phyloP scores from a whole-genome alignment of 1,140 invertebrate genomes.

The Ctenoplectra terminalis region DNA sequence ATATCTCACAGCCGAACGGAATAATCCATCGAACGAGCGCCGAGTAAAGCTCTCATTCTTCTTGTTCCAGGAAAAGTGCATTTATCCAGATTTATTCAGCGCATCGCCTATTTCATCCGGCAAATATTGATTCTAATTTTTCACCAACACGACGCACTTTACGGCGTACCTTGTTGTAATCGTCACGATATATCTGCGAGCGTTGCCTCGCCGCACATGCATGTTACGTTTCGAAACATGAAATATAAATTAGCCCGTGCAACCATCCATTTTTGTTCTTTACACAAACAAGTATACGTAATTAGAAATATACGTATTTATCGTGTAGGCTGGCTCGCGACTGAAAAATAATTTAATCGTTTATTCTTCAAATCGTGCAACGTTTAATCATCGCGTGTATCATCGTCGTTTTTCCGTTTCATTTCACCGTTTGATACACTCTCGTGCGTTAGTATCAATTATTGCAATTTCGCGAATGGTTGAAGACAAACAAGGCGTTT shows the following conservation, averaged over 20 bases:
- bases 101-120: constrained; percentile 20
- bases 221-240: not conserved
- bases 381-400: not conserved
- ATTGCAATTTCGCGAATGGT: constrained; percentile 5
- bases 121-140: constrained; percentile 45
- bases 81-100: constrained; percentile 25
- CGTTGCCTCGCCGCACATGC: too few relatives aligned
- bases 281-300: not conserved
- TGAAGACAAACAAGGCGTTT: not conserved
- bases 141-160: not conserved
- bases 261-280: not conserved
- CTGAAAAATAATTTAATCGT: constrained; percentile 3
- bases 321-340: not conserved
- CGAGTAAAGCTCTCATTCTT: not conserved
- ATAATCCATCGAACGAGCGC: constrained; percentile 36
- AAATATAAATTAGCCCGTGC: constrained; percentile 14
- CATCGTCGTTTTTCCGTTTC: not conserved
- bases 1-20: constrained; percentile 31
- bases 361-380: not conserved
- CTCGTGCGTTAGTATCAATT: not conserved
- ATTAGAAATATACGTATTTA: constrained; percentile 7
- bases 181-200: not conserved
- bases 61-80: not conserved
- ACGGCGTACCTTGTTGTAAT: not conserved
- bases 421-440: not conserved